Evolutionary conservation across 2,797 vertebrate genomes (phyloP).

Genomic region (Danio jaintianensis): DNA sequence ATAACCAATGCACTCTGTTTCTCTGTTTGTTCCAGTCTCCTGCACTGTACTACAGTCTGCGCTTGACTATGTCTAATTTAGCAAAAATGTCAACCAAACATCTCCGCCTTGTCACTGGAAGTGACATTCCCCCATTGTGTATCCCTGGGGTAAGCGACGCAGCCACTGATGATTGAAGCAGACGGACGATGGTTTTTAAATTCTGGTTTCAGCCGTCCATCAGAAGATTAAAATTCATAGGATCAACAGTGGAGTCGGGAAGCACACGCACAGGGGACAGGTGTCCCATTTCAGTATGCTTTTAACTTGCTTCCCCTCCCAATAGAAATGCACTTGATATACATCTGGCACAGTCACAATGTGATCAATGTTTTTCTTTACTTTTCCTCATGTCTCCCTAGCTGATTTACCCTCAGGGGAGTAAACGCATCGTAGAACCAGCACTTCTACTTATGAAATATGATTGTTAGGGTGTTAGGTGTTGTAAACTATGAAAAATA

Average conservation of each 20-base stretch:
- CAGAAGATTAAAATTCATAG: constrained; percentile 55
- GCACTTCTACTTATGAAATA: background rate
- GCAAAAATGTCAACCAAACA: constrained; percentile 53
- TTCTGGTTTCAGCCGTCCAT: constrained; percentile 36
- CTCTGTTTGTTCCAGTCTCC: constrained; percentile 37
- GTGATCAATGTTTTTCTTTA: constrained; percentile 11
- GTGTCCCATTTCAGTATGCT: constrained; percentile 22
- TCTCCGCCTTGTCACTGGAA: constrained; percentile 27
- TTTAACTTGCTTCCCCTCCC: constrained; percentile 15
- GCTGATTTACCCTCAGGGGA: background rate
- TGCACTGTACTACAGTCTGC: constrained; percentile 1
- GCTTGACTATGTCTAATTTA: constrained; percentile 46
- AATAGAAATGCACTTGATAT: constrained; percentile 27
- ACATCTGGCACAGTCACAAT: constrained; percentile 18
- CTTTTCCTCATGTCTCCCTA: constrained; percentile 11
- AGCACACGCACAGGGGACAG: background rate
- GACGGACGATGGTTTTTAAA: constrained; percentile 41
- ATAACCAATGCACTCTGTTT: constrained; percentile 18
- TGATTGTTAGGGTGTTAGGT: background rate
- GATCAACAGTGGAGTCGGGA: constrained; percentile 33
- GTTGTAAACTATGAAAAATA: background rate
- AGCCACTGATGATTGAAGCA: constrained; percentile 42
- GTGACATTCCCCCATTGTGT: constrained; percentile 34
- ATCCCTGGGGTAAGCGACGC: constrained; percentile 46
- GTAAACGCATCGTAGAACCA: background rate